Evolutionary conservation across 2,888 invertebrate genomes (phyloP).

Genomic region (Protophormia terraenovae): DNA sequence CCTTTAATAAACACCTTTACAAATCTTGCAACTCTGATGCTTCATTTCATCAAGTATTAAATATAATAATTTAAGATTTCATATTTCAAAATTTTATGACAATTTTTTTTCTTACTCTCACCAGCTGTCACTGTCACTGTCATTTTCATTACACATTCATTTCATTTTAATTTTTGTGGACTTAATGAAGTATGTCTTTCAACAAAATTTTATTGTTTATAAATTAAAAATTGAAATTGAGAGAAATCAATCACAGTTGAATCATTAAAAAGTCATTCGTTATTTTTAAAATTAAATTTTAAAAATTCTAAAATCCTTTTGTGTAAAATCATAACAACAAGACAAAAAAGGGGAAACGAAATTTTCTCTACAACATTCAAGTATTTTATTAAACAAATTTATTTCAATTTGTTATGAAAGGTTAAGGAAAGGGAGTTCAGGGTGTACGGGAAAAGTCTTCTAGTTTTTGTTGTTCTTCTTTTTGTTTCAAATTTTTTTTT

Average conservation of each 20-base stretch:
- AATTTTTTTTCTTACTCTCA: too few relatives aligned
- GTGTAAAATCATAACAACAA: not conserved
- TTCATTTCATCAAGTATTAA: too few relatives aligned
- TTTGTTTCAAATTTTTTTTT: slow-evolving; percentile 8
- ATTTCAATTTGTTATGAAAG: not conserved
- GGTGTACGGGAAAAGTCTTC: slow-evolving; percentile 51
- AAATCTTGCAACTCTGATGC: too few relatives aligned
- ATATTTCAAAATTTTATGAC: not conserved
- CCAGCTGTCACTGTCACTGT: too few relatives aligned
- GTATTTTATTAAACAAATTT: slow-evolving; percentile 48
- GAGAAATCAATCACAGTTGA: not conserved
- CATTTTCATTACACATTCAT: not conserved
- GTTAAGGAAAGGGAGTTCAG: not conserved
- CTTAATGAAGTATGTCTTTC: not conserved
- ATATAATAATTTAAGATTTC: not conserved
- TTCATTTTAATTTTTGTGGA: not conserved
- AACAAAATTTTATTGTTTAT: not conserved
- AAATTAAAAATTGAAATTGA: not conserved
- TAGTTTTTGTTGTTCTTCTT: slow-evolving; percentile 23
- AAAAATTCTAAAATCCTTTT: not conserved
- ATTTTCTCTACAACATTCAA: slow-evolving; percentile 22
- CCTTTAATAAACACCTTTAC: too few relatives aligned
- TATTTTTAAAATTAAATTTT: not conserved
- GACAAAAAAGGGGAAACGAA: not conserved
- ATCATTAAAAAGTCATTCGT: not conserved